Conservation (phyloP, 2,797 vertebrate genomes). For the Coregonus sp. region DNA sequence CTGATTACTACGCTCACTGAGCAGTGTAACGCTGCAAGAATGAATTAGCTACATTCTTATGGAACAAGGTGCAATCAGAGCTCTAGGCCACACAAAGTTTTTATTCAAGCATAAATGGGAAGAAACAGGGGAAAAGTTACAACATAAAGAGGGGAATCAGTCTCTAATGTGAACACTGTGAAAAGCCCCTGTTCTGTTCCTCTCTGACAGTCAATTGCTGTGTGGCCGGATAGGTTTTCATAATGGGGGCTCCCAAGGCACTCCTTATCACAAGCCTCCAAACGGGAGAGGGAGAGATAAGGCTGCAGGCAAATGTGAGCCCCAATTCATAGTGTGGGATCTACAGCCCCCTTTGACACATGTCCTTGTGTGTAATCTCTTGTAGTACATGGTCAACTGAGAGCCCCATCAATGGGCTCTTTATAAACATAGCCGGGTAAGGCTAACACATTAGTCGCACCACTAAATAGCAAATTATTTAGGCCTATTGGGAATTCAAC, state of each 20-base stretch:
- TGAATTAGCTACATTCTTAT: constrained; percentile 33
- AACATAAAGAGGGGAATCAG: not conserved
- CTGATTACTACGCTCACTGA: constrained; percentile 40
- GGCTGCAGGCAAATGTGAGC: constrained; percentile 49
- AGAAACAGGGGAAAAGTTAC: constrained; percentile 24
- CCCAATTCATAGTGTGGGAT: constrained; percentile 54
- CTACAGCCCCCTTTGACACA: constrained; percentile 60
- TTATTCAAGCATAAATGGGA: constrained; percentile 54
- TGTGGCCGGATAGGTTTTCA: constrained; percentile 50
- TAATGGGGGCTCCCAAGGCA: constrained; percentile 71
- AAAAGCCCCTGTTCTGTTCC: constrained; percentile 6
- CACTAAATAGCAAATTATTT: constrained; percentile 55
- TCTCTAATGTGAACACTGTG: not conserved
- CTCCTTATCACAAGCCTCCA: constrained; percentile 74
- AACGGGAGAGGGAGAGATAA: constrained; percentile 71
- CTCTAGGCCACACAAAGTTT: constrained; percentile 45
- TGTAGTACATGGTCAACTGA: constrained; percentile 71
- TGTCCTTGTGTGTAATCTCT: constrained; percentile 76
- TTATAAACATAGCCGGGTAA: constrained; percentile 60
- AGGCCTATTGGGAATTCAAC: constrained; percentile 43
- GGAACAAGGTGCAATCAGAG: constrained; percentile 35
- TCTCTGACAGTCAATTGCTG: constrained; percentile 13
- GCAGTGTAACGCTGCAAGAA: constrained; percentile 37
- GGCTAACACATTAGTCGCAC: constrained; percentile 63
- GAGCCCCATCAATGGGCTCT: constrained; percentile 70